Evolutionary conservation across 2,888 invertebrate species (phyloP), one percentile per base, ranked within the genome.

Genomic region (Platynereis dumerilii): DNA sequence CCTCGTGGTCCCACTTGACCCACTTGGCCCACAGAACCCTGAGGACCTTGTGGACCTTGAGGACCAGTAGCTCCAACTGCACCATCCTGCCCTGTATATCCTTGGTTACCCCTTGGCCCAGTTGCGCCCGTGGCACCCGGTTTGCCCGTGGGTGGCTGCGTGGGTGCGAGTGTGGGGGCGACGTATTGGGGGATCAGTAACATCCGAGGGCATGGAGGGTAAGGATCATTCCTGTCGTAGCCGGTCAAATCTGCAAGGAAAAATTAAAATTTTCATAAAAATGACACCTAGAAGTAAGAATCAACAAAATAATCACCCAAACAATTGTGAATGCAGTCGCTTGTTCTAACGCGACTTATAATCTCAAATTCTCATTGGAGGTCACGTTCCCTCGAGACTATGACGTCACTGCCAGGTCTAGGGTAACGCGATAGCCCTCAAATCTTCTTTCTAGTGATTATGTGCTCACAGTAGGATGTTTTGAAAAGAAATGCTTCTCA

Each of bases 181-280:
- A 28, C 20, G 57, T 63, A 48, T n/a, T n/a, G 20, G 1, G 64
- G 64, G 34, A 64, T 64, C 22, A 58, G 45, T 26, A 64, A 26
- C 5, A 58, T 56, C 15, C 29, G 44, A 1, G 58, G 58, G 28
- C 63, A 63, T 2, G 39, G 26, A 0, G 61, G 54, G 12, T 12
- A 45, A 3, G 27, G 24, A 22, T 57, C 55, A 29, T 57, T 55
- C 17, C 7, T 20, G 5, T n/a, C 27, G 17, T 28, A 42, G 2
- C 44, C 57, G 20, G 27, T 29, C 12, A 57, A 57, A n/a, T 63
- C 63, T 63, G 56, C 17, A 56, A 29, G 28, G 15, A 53, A 17
- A 53, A 5, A 17, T 7, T 3, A 22, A n/a, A 22, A 29, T 7
- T 12, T 15, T 58, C 7, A 22, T 10, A 28, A 10, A 20, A n/a